phyloP scores from a whole-genome alignment of 2,797 vertebrate genomes.

The Botia kubotai region DNA sequence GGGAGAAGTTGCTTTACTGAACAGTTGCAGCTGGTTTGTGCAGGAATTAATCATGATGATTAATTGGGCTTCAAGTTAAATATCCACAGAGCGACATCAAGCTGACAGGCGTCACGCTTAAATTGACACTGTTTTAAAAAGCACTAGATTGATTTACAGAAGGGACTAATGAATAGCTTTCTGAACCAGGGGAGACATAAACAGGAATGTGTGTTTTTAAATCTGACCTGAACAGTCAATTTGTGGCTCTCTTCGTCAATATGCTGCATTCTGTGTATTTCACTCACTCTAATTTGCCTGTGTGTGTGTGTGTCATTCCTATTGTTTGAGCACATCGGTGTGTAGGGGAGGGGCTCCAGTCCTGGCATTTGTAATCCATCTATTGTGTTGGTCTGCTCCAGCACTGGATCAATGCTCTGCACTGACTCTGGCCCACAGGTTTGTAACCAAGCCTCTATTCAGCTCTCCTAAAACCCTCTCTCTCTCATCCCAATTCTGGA shows the following conservation, averaged over 20 bases:
- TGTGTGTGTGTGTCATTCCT: conserved; percentile 24
- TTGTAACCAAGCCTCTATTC: conserved; percentile 75
- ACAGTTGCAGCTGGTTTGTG: conserved; percentile 82
- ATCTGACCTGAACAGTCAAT: conserved; percentile 60
- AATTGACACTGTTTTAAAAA: conserved; percentile 85
- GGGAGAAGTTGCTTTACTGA: conserved; percentile 69
- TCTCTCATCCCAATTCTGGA: conserved; percentile 46
- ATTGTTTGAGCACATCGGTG: conserved; percentile 61
- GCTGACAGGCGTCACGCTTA: conserved; percentile 80
- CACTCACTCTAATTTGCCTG: conserved; percentile 41
- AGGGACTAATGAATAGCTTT: conserved; percentile 80
- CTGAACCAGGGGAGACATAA: conserved; percentile 75
- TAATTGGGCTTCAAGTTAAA: conserved; percentile 87
- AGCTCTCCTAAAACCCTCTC: conserved; percentile 41
- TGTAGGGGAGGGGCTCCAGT: conserved; percentile 55
- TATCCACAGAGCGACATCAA: conserved; percentile 84
- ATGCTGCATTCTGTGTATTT: conserved; percentile 33
- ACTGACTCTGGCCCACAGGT: conserved; percentile 70
- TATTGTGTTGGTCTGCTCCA: conserved; percentile 63
- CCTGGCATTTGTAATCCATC: conserved; percentile 70
- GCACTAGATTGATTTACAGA: conserved; percentile 86
- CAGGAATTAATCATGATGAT: conserved; percentile 87
- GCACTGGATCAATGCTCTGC: conserved; percentile 67
- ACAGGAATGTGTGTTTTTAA: conserved; percentile 79
- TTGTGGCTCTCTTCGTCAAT: conserved; percentile 56